phyloP scores from a whole-genome alignment of 2,797 vertebrate genomes.

The Pseudocheirus occidentalis region DNA sequence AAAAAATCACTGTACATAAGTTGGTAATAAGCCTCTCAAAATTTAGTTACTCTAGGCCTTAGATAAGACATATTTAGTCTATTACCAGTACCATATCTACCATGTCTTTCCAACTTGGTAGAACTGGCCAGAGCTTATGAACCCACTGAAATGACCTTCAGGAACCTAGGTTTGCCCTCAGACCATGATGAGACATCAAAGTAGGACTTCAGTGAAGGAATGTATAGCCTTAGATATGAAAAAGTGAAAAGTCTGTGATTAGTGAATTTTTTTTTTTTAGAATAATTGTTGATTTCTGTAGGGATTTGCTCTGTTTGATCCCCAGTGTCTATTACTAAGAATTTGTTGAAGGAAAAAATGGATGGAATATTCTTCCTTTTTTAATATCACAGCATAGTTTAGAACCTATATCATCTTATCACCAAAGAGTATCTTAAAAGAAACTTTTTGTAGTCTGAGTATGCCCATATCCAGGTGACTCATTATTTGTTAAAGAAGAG shows the following conservation, averaged over 20 bases:
- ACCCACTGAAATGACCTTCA: background rate
- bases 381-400: background rate
- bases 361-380: conserved; percentile 18
- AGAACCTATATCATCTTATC: background rate
- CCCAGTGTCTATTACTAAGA: background rate
- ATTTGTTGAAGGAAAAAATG: background rate
- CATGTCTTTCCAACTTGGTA: background rate
- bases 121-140: background rate
- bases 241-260: background rate
- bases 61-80: background rate
- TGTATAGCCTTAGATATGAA: background rate
- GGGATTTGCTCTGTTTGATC: background rate
- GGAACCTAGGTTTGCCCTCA: background rate
- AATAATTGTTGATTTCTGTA: background rate
- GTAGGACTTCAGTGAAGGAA: background rate
- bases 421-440: background rate
- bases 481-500: background rate
- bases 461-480: background rate
- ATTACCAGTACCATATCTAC: background rate
- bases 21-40: background rate
- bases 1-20: background rate
- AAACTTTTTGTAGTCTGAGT: background rate
- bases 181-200: background rate
- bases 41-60: background rate
- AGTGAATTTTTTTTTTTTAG: background rate